These are phyloP conservation scores for Zaprionus taronus DNA, from an alignment of 1,140 invertebrate genomes.

Conservation along the genomic window DNA sequence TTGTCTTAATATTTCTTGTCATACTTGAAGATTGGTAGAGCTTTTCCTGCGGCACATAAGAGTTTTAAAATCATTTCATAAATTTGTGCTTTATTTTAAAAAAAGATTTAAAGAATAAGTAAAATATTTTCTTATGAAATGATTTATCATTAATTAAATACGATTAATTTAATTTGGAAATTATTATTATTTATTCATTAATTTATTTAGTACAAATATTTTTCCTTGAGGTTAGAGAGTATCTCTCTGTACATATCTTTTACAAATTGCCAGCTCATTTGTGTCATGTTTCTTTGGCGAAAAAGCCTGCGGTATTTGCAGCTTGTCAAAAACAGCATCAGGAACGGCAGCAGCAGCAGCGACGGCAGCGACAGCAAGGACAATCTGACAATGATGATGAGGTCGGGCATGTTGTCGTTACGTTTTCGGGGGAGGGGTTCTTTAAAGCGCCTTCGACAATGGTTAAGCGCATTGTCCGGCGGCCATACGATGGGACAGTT, in stretches of 20 bases:
- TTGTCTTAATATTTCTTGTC: too few species aligned
- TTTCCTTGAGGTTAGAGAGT: background rate
- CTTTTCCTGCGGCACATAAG: too few species aligned
- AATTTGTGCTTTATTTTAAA: too few species aligned
- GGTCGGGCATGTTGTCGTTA: conserved; percentile 17
- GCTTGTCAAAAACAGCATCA: conserved; percentile 56
- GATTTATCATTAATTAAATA: background rate
- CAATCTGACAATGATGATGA: conserved; percentile 40
- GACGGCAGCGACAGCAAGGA: background rate
- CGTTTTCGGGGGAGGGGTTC: conserved; percentile 8
- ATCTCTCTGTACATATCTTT: background rate
- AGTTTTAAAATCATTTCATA: too few species aligned
- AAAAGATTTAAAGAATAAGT: too few species aligned
- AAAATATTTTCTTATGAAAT: too few species aligned
- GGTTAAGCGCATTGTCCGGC: conserved; percentile 44
- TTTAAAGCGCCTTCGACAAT: conserved; percentile 45
- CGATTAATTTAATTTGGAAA: background rate
- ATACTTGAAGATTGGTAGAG: too few species aligned
- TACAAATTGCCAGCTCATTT: conserved; percentile 5
- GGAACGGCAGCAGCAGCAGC: background rate
- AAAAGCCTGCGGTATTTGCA: conserved; percentile 53
- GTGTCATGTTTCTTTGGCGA: conserved; percentile 26
- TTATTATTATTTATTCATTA: too few species aligned
- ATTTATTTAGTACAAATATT: too few species aligned
- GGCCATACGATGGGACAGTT: conserved; percentile 42